Conservation (phyloP, 2,797 vertebrate genomes). For the Poecilia picta region DNA sequence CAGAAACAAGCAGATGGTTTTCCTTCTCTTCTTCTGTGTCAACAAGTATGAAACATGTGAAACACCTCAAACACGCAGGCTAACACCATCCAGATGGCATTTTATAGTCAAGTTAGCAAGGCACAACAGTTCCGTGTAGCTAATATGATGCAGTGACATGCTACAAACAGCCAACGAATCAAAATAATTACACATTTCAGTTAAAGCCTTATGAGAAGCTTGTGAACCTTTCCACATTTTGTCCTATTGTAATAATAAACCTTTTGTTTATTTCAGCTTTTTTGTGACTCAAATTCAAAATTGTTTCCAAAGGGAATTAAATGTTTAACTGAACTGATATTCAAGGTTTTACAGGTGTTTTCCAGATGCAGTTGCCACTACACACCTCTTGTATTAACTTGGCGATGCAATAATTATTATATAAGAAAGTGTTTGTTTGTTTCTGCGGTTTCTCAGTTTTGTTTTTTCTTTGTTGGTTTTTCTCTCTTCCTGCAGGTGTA, state of each 20-base stretch:
- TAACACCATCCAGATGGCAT: constrained; percentile 52
- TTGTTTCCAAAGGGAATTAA: too few relatives aligned
- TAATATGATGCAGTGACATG: constrained; percentile 30
- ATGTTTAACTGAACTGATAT: too few relatives aligned
- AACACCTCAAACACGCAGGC: constrained; percentile 20
- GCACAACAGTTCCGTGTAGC: constrained; percentile 16
- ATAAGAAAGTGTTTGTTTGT: too few relatives aligned
- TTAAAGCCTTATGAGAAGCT: too few relatives aligned
- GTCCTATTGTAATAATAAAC: neutral
- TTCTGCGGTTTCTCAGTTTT: too few relatives aligned
- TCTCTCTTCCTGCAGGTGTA: too few relatives aligned
- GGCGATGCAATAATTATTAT: too few relatives aligned
- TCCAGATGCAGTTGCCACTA: too few relatives aligned
- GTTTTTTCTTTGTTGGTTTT: too few relatives aligned
- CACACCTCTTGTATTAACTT: too few relatives aligned
- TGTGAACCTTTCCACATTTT: neutral
- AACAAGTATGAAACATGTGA: constrained; percentile 24
- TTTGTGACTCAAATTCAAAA: neutral
- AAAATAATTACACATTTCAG: constrained; percentile 15
- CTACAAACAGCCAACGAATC: constrained; percentile 11
- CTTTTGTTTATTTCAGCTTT: neutral
- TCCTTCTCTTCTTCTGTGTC: constrained; percentile 11
- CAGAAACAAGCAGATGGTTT: constrained; percentile 4
- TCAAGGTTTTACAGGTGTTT: too few relatives aligned
- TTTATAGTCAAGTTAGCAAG: constrained; percentile 39